phyloP scores from a whole-genome alignment of 2,797 vertebrate genomes.

The Phylloscopus collybita region DNA sequence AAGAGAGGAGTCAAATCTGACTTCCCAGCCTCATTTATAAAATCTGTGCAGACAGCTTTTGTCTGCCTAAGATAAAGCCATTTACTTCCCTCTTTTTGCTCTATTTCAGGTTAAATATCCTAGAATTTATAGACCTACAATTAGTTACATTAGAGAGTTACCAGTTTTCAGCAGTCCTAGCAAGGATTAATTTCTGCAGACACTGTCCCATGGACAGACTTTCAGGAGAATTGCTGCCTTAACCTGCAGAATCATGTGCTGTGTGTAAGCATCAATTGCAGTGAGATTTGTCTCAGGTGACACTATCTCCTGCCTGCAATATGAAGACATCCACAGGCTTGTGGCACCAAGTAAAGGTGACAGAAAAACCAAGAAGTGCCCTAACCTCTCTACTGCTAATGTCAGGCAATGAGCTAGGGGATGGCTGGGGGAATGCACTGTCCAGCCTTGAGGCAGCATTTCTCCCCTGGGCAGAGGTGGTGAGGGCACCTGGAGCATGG shows the following conservation, averaged over 20 bases:
- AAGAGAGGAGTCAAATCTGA: not conserved
- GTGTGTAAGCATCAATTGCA: not conserved
- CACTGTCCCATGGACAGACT: not conserved
- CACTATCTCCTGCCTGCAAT: not conserved
- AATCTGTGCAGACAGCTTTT: not conserved
- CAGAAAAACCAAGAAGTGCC: not conserved
- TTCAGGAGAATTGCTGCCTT: not conserved
- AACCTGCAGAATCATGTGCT: accelerated
- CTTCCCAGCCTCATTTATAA: not conserved
- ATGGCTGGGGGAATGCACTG: not conserved
- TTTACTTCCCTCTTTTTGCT: not conserved
- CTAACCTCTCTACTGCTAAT: not conserved
- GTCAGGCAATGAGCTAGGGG: not conserved
- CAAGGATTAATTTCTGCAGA: not conserved
- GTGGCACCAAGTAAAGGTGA: not conserved
- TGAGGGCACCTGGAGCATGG: too few species aligned
- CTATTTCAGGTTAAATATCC: not conserved
- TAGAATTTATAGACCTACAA: not conserved
- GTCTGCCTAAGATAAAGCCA: not conserved
- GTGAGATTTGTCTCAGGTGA: not conserved
- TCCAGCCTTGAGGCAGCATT: not conserved
- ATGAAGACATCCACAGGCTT: not conserved
- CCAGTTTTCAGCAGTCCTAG: not conserved
- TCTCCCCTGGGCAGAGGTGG: too few species aligned
- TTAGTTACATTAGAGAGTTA: not conserved